Evolutionary conservation across 2,797 vertebrate genomes (phyloP).

Genomic region (Urocyon cinereoargenteus): DNA sequence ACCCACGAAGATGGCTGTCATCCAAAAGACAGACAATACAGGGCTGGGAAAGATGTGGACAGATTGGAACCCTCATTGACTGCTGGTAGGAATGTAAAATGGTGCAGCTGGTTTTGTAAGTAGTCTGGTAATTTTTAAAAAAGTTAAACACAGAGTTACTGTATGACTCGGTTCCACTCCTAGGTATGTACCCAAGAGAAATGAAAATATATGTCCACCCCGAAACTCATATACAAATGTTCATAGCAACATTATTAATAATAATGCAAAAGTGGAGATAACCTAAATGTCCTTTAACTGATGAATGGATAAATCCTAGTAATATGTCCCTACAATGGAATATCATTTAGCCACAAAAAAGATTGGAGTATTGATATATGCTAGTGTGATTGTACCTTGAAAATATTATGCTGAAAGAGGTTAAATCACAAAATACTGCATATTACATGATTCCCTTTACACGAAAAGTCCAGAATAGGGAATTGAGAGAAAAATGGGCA

Average conservation of each 20-base stretch:
- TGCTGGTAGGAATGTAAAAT: not conserved
- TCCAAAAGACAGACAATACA: not conserved
- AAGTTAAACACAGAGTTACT: not conserved
- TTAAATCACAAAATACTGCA: not conserved
- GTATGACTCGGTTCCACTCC: not conserved
- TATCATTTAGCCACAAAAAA: not conserved
- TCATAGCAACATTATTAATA: not conserved
- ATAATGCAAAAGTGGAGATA: not conserved
- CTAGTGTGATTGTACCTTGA: not conserved
- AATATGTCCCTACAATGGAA: not conserved
- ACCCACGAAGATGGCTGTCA: not conserved
- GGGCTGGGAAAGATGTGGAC: not conserved
- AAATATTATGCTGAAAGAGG: not conserved
- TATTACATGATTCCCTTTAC: not conserved
- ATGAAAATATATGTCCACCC: not conserved
- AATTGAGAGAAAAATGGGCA: not conserved
- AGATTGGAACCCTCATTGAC: not conserved
- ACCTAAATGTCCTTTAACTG: not conserved
- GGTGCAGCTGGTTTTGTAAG: not conserved
- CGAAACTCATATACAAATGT: not conserved
- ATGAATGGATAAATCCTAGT: not conserved
- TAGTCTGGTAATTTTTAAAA: not conserved
- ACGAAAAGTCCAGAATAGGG: not conserved
- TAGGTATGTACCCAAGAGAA: not conserved
- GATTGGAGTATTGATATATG: not conserved